These are phyloP conservation scores for Acanthurus lineatus DNA, from an alignment of 2,797 vertebrate genomes.

Conservation along the genomic window DNA sequence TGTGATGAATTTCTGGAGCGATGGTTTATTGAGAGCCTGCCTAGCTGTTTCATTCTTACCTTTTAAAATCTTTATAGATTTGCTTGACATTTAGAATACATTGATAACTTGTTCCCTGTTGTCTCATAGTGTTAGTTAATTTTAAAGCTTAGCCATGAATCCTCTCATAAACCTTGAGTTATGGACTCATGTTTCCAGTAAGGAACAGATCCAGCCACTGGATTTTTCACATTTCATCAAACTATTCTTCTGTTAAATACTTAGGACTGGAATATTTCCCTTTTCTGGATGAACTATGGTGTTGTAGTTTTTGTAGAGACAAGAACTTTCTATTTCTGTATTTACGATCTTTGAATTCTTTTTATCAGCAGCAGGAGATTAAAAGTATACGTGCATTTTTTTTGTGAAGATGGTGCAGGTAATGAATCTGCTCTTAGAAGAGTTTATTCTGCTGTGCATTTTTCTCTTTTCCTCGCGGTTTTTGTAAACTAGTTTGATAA, in stretches of 20 bases:
- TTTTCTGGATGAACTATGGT: neutral
- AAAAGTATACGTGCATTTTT: constrained; percentile 15
- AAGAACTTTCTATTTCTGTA: neutral
- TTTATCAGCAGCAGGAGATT: constrained; percentile 29
- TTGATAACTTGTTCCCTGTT: neutral
- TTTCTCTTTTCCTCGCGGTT: constrained; percentile 6
- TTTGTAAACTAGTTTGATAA: neutral
- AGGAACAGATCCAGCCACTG: constrained; percentile 8
- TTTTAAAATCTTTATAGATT: neutral
- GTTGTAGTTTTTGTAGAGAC: neutral
- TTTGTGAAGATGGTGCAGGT: constrained; percentile 20
- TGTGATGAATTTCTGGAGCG: too few relatives aligned
- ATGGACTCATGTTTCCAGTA: constrained; percentile 1
- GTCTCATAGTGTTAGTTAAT: neutral
- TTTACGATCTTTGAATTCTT: constrained; percentile 32
- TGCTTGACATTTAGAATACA: neutral
- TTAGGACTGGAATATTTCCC: constrained; percentile 4
- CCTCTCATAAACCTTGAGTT: neutral
- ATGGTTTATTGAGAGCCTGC: too few relatives aligned
- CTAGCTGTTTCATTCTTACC: neutral
- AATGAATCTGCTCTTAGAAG: constrained; percentile 2
- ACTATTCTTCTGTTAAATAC: constrained; percentile 5
- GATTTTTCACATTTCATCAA: constrained; percentile 26
- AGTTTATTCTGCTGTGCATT: neutral
- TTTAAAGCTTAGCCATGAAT: neutral